Conservation (phyloP, 1,140 invertebrate genomes). For the Andrena cerasifolii region DNA sequence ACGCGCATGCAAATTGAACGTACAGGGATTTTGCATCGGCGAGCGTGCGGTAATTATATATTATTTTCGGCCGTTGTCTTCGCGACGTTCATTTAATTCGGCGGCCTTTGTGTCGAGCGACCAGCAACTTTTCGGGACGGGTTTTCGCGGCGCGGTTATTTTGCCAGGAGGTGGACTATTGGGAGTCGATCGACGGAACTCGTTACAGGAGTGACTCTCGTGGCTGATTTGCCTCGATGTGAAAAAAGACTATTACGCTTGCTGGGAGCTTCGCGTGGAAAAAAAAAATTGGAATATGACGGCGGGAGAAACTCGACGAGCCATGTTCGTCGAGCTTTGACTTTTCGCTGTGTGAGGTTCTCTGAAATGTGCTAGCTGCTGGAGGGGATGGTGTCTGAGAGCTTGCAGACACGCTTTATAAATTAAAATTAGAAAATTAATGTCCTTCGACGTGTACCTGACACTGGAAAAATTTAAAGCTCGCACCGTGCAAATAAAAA, state of each 20-base stretch:
- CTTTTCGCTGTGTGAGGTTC: too few species aligned
- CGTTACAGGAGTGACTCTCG: not conserved
- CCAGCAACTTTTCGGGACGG: not conserved
- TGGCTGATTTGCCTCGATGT: not conserved
- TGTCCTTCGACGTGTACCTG: too few species aligned
- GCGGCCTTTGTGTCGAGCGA: not conserved
- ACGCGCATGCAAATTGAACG: constrained; percentile 20
- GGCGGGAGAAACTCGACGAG: too few species aligned
- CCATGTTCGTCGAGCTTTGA: too few species aligned
- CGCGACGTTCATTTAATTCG: constrained; percentile 28
- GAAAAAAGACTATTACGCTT: not conserved
- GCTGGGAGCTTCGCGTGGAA: not conserved
- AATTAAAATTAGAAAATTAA: too few species aligned
- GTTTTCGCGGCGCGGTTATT: constrained; percentile 1
- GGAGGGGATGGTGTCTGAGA: too few species aligned
- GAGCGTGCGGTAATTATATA: constrained; percentile 33
- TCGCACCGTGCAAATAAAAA: not conserved
- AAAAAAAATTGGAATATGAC: not conserved
- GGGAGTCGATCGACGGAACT: not conserved
- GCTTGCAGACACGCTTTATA: too few species aligned
- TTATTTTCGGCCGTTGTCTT: constrained; percentile 37
- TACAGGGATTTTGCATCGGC: not conserved
- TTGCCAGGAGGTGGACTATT: not conserved
- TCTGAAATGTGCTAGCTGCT: too few species aligned
- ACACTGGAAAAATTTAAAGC: not conserved